Percentiles rank a stretch among this genome's conserved stretches.
phyloP scores from a whole-genome alignment of 2,113 vertebrate species.

The Orientallactaga bullata region DNA sequence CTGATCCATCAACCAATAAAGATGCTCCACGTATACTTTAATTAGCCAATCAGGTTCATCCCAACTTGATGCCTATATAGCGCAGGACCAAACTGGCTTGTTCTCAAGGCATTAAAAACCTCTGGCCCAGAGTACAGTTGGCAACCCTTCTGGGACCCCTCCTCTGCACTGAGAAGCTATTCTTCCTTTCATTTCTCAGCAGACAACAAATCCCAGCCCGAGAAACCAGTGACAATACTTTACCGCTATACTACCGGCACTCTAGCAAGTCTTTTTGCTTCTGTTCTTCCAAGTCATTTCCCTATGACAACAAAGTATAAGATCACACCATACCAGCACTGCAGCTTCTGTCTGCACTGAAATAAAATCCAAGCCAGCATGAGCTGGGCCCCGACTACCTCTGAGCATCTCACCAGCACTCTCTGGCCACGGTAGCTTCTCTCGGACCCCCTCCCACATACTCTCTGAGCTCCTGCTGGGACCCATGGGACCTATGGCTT shows the following conservation, averaged over 20 bases:
- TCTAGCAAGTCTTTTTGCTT: neutral
- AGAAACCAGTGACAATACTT: neutral
- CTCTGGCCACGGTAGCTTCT: neutral
- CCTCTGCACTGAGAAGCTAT: neutral
- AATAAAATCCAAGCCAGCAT: slow-evolving; percentile 3
- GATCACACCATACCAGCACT: neutral
- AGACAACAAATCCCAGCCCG: too few relatives aligned
- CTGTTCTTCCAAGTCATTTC: neutral
- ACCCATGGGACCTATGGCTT: neutral
- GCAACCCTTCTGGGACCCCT: neutral
- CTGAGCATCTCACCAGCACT: neutral
- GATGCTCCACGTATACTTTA: too few relatives aligned
- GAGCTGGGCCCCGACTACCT: neutral
- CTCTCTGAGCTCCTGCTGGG: neutral
- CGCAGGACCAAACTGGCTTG: too few relatives aligned
- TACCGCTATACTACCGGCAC: neutral
- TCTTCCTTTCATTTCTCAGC: too few relatives aligned
- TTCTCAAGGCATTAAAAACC: too few relatives aligned
- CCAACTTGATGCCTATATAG: too few relatives aligned
- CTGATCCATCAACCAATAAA: too few relatives aligned
- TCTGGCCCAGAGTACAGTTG: too few relatives aligned
- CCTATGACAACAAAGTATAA: neutral
- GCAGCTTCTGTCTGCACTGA: neutral
- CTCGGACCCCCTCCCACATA: neutral
- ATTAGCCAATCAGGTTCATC: too few relatives aligned